These are phyloP conservation scores for Branchellion lobata DNA, from an alignment of 2,888 invertebrate genomes.

Conservation along the genomic window DNA sequence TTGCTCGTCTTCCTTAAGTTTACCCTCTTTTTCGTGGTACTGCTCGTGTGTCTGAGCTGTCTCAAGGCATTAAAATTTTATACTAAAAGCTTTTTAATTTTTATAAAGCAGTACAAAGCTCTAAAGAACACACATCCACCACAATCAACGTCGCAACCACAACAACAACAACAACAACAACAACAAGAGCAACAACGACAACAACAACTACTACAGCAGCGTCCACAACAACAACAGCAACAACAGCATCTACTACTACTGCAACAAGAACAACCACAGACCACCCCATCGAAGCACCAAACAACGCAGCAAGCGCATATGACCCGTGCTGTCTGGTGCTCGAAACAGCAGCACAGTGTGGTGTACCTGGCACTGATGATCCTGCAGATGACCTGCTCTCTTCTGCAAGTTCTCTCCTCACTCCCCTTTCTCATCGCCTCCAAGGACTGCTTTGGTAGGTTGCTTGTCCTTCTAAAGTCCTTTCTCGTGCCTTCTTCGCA, in stretches of 20 bases:
- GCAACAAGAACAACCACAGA: neutral
- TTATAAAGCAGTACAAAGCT: neutral
- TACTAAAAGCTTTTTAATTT: neutral
- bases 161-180: slow-evolving; percentile 8
- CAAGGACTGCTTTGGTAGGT: neutral
- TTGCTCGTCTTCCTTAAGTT: slow-evolving; percentile 1
- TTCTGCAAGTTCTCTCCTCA: neutral
- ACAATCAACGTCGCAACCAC: neutral
- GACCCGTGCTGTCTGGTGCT: too few relatives aligned
- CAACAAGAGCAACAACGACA: slow-evolving; percentile 4
- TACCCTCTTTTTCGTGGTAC: neutral
- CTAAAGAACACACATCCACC: neutral
- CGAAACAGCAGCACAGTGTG: neutral
- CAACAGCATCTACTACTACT: neutral
- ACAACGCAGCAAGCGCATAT: too few relatives aligned
- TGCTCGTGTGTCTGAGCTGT: neutral
- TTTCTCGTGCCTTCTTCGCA: too few relatives aligned
- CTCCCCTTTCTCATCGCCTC: neutral
- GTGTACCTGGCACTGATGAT: neutral
- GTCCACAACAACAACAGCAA: neutral
- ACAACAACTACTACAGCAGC: slow-evolving; percentile 8
- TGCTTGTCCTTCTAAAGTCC: neutral
- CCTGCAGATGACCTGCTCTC: neutral
- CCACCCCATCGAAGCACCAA: too few relatives aligned
- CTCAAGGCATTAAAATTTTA: neutral